Evolutionary conservation across 2,888 invertebrate genomes (phyloP).

Genomic region (Petrolisthes cinctipes): DNA sequence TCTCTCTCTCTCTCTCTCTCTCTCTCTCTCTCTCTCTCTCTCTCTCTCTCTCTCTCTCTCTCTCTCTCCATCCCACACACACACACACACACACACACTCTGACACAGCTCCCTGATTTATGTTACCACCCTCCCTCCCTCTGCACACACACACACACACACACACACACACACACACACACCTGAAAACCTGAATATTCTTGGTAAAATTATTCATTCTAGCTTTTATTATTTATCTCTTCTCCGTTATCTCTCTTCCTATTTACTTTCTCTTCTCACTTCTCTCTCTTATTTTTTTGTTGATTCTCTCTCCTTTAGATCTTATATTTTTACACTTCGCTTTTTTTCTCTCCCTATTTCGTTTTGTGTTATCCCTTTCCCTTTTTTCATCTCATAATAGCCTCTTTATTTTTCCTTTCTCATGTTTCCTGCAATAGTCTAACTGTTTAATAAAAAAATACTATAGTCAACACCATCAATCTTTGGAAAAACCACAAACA

Average conservation of each 20-base stretch:
- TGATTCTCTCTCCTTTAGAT: background rate
- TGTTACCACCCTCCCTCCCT: background rate
- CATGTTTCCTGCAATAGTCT: too few relatives aligned
- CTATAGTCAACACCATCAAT: too few relatives aligned
- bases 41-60: background rate
- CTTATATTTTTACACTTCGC: background rate
- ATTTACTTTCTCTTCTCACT: background rate
- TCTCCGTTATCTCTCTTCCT: background rate
- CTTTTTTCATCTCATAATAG: background rate
- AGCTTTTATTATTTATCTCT: background rate
- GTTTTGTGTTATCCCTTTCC: background rate
- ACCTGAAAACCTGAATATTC: background rate
- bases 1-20: background rate
- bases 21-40: slow-evolving; percentile 16
- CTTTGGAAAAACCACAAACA: too few relatives aligned
- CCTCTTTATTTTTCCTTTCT: too few relatives aligned
- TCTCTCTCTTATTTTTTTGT: background rate
- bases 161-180: background rate
- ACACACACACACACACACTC: background rate
- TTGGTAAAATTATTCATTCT: background rate
- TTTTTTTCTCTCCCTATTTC: background rate
- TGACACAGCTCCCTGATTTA: background rate
- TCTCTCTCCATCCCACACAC: background rate
- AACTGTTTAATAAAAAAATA: too few relatives aligned
- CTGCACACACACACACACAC: background rate